A percentile compares a stretch with the other conserved stretches of the same genome.
Evolutionary conservation across 2,113 vertebrate species (phyloP).

Genomic region (Varanus salvator): DNA sequence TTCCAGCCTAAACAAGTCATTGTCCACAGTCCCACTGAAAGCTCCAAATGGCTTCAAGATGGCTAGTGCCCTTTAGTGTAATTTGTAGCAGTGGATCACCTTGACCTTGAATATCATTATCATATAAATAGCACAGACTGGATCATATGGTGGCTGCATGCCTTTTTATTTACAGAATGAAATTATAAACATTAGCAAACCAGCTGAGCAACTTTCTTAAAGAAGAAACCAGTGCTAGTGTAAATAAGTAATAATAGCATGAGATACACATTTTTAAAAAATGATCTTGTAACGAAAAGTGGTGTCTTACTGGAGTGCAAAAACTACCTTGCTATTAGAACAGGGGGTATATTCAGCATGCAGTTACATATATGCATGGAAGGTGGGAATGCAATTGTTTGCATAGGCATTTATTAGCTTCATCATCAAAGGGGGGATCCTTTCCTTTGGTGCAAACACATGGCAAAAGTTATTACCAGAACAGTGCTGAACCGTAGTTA

Average conservation of each 20-base stretch:
- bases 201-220: background rate
- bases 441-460: background rate
- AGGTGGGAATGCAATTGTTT: background rate
- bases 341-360: background rate
- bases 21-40: background rate
- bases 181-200: conserved; percentile 17
- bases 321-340: background rate
- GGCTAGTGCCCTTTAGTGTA: background rate
- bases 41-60: background rate
- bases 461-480: background rate
- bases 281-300: conserved; percentile 15
- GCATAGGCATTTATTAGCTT: background rate
- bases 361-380: background rate
- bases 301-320: background rate
- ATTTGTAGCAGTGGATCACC: background rate
- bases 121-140: background rate
- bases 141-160: background rate
- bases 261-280: background rate
- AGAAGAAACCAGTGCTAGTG: background rate
- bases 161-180: background rate
- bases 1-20: background rate
- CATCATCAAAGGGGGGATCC: background rate
- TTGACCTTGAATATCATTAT: background rate
- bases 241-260: conserved; percentile 1
- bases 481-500: background rate